Conservation (phyloP, 2,797 vertebrate species). For the Epinephelus coioides region DNA sequence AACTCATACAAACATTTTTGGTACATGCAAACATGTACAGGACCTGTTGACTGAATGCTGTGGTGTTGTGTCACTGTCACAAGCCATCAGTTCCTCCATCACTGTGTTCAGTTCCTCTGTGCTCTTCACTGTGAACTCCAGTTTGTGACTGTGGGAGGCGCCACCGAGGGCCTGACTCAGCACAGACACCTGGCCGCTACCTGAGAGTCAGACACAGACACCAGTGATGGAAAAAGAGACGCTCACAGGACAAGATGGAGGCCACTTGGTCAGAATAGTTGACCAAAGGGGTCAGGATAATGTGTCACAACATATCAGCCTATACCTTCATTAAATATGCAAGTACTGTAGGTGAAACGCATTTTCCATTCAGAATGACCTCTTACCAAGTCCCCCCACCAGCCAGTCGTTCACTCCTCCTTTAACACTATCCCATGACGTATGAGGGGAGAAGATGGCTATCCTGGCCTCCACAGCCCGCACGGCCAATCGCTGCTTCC, state of each 20-base stretch:
- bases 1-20: neutral
- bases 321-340: conserved; percentile 44
- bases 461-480: conserved; percentile 91
- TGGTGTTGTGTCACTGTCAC: conserved; percentile 75
- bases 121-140: conserved; percentile 87
- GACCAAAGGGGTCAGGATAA: conserved; percentile 11
- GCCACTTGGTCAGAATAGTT: conserved; percentile 8
- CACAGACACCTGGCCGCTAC: conserved; percentile 84
- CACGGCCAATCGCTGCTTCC: conserved; percentile 93
- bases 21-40: conserved; percentile 6
- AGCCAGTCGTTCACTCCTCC: conserved; percentile 95
- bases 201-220: conserved; percentile 68
- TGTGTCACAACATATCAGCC: conserved; percentile 31
- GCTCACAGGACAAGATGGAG: conserved; percentile 1
- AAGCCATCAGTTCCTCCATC: conserved; percentile 82
- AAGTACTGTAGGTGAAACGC: conserved; percentile 22
- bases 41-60: conserved; percentile 86
- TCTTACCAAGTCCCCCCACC: conserved; percentile 91
- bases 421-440: conserved; percentile 90
- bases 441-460: conserved; percentile 96
- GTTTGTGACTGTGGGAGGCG: conserved; percentile 79
- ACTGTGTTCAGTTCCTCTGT: conserved; percentile 78
- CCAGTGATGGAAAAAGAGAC: conserved; percentile 33
- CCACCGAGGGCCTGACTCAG: conserved; percentile 76
- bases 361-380: conserved; percentile 40